Evolutionary conservation across 2,888 invertebrate species (phyloP), one percentile per base, ranked within the genome.

Genomic region (Drosophila maculinotata): DNA sequence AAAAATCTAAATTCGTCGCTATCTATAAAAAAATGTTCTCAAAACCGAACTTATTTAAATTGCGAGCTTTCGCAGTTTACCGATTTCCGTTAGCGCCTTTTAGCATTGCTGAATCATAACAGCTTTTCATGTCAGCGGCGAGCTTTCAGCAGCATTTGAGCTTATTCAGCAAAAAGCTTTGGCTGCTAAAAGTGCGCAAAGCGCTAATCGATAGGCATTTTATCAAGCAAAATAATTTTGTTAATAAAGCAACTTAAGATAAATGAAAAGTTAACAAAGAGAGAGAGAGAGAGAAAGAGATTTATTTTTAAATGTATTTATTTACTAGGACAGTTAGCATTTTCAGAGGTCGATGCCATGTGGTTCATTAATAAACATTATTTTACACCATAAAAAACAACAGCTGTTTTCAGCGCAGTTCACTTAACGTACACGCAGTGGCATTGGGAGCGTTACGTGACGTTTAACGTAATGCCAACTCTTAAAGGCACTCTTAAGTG

Each of bases 161-260:
- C 82, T 81, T 69, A 67, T 51, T 72, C 75, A 69, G 77, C 69
- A 36, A 59, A n/a, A 69, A 81, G 79, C 76, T 77, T 69, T 52
- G 12, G 10, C 25, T 3, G 12, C 26, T 17, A 15, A 45, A 47
- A 31, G 33, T 33, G 25, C 45, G 26, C 17, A 45, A 30, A 35
- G 15, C 42, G 14, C 15, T 41, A 12, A 57, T 49, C 60, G 39
- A 41, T 33, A 23, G n/a, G 45, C 42, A 42, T 28, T 30, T 56
- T 57, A 38, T 44, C 38, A 36, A 36, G 39, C 33, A 9, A 10
- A 54, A 17, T 8, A 51, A 5, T 14, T 42, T 59, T 47, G 41
- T 48, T 54, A 54, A 68, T 44, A 64, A 14, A 35, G 14, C n/a
- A n/a, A 39, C 44, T 10, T 58, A 12, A n/a, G 10, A 15, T 10